Conservation (phyloP, 2,888 invertebrate species). For the Octodonta nipae region DNA sequence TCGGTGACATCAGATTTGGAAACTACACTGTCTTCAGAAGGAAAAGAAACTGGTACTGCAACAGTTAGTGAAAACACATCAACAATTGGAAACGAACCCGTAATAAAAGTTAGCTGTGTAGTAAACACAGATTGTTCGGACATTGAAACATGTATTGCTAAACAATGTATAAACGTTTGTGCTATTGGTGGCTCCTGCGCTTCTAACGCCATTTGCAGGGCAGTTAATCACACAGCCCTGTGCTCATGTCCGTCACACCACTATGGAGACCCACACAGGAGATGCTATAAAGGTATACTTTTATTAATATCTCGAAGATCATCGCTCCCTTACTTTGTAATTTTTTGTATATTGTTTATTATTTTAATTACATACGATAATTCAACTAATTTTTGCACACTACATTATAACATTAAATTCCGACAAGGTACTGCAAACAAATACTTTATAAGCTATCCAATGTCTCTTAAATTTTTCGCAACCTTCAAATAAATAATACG, state of each 20-base stretch:
- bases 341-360: constrained; percentile 5
- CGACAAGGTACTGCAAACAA: too few species aligned
- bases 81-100: not conserved
- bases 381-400: constrained; percentile 18
- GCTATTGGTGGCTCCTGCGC: constrained; percentile 41
- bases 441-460: too few species aligned
- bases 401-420: too few species aligned
- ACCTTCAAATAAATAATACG: too few species aligned
- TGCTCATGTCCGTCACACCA: constrained; percentile 47
- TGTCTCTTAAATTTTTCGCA: too few species aligned
- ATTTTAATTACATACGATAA: constrained; percentile 9
- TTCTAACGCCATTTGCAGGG: constrained; percentile 47
- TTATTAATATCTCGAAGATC: too few species aligned
- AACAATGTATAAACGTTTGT: constrained; percentile 53
- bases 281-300: constrained; percentile 50
- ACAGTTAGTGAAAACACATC: not conserved
- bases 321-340: too few species aligned
- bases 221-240: constrained; percentile 47
- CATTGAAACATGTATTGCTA: constrained; percentile 49
- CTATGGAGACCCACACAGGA: constrained; percentile 42
- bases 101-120: too few species aligned
- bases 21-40: not conserved
- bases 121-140: constrained; percentile 49
- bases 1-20: not conserved
- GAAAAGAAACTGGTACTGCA: not conserved